Evolutionary conservation across 2,113 vertebrate genomes (phyloP).

Genomic region (Forbesichthys papilliferus): DNA sequence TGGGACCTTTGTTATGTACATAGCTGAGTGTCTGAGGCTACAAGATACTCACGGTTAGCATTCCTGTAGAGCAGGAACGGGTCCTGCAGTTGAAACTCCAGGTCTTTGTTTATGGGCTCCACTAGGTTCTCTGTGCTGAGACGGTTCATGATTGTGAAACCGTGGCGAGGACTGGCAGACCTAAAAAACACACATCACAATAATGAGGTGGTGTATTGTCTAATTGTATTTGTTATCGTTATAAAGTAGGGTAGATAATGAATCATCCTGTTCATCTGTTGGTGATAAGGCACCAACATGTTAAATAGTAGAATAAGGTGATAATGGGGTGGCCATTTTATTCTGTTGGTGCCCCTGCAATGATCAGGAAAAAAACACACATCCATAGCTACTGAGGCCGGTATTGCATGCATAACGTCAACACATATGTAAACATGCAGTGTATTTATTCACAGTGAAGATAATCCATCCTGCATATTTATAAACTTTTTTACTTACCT

Average conservation of each 20-base stretch:
- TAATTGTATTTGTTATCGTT: too few relatives aligned
- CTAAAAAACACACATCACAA: slow-evolving; percentile 60
- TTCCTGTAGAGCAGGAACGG: slow-evolving; percentile 97
- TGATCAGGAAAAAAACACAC: too few relatives aligned
- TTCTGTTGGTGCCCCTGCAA: too few relatives aligned
- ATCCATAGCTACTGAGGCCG: slow-evolving; percentile 28
- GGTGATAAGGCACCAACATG: too few relatives aligned
- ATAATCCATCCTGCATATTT: not conserved
- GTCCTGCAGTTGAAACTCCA: slow-evolving; percentile 97
- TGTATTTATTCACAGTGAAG: too few relatives aligned
- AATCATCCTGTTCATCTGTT: too few relatives aligned
- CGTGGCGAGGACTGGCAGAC: slow-evolving; percentile 93
- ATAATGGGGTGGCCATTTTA: too few relatives aligned
- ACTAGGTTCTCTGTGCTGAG: slow-evolving; percentile 93
- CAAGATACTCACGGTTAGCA: slow-evolving; percentile 78
- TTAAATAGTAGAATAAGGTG: too few relatives aligned
- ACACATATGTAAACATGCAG: not conserved
- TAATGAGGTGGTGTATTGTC: too few relatives aligned
- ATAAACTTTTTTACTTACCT: slow-evolving; percentile 79
- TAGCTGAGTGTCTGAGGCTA: not conserved
- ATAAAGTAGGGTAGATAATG: too few relatives aligned
- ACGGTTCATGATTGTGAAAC: slow-evolving; percentile 98
- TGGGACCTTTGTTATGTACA: not conserved
- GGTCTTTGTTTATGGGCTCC: slow-evolving; percentile 96
- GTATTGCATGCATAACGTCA: not conserved